A percentile compares a stretch with the other conserved stretches of the same genome.
Evolutionary conservation across 2,888 invertebrate genomes (phyloP).

Genomic region (Chymomyza caudatula): DNA sequence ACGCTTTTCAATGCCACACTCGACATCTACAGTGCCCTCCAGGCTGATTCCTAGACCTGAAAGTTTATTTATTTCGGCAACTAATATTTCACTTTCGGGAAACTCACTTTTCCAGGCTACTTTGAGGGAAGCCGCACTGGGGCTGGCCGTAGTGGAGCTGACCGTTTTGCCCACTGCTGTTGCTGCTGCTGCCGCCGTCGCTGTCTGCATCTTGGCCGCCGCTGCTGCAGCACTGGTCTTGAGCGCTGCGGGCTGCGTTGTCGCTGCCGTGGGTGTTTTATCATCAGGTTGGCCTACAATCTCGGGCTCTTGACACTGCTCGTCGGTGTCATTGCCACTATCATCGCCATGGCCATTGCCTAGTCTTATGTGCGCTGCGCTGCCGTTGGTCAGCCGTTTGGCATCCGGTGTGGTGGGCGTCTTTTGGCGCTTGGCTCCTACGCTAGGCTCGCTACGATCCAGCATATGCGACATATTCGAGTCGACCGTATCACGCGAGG

Average conservation of each 20-base stretch:
- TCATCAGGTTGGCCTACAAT: not conserved
- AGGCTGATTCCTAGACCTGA: slow-evolving; percentile 97
- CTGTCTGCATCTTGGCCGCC: slow-evolving; percentile 2
- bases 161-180: slow-evolving; percentile 74
- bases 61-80: slow-evolving; percentile 94
- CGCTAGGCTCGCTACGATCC: slow-evolving; percentile 73
- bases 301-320: slow-evolving; percentile 52
- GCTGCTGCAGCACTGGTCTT: slow-evolving; percentile 20
- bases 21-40: slow-evolving; percentile 99
- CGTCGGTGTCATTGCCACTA: slow-evolving; percentile 65
- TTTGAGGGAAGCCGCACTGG: slow-evolving; percentile 85
- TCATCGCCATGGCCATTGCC: slow-evolving; percentile 53
- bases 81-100: slow-evolving; percentile 90
- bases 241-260: slow-evolving; percentile 22
- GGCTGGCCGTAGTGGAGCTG: slow-evolving; percentile 79
- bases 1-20: slow-evolving; percentile 95
- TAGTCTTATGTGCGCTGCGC: not conserved
- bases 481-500: slow-evolving; percentile 89
- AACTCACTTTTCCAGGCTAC: slow-evolving; percentile 89
- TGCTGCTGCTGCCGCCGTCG: slow-evolving; percentile 18
- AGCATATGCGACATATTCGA: slow-evolving; percentile 81
- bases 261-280: slow-evolving; percentile 37
- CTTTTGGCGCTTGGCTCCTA: slow-evolving; percentile 20
- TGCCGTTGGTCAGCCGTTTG: slow-evolving; percentile 38
- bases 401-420: slow-evolving; percentile 35